Base-by-base conservation (phyloP, 2,888 invertebrate genomes). In the Lasioglossum malachurum region DNA sequence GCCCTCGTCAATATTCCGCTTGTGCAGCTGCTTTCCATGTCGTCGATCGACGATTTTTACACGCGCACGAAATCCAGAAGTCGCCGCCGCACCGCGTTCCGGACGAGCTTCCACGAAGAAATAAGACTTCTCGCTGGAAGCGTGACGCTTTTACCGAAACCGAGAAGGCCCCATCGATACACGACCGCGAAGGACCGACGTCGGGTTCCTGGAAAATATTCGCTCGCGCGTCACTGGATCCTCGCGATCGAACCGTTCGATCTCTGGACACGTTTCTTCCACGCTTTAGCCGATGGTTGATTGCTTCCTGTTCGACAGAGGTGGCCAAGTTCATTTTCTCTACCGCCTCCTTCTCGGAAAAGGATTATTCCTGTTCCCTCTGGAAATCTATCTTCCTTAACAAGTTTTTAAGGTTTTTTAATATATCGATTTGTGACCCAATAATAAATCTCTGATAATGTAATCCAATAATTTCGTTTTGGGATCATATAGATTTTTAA, bases 21-120 rank as follows among this genome's bases (percentile, higher is more conserved):
- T 85, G 81, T 75, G 81, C 75, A 10, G 41, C 72, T 82, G 71
- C 79, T 83, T 81, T 78, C 79, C 91, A 79, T 80, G 84, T 84
- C 81, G 81, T 57, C 84, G 79, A 81, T 84, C 80, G 87, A 85
- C 75, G 74, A 60, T 84, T 57, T 86, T 90, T 84, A 78, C 82
- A 86, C 84, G 90, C 87, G 75, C 46, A 85, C 86, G 75, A 91
- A 91, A 91, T 90, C 87, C 82, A 88, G 90, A 83, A 89, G 88
- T 89, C 71, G 78, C 78, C 82, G 87, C 64, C 53, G 23, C 5
- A 16, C 3, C 31, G 27, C 16, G 7, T 35, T 35, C 19, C 1
- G 71, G 44, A 38, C 23, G 27, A 74, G 82, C 71, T 88, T 91
- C 88, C 79, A 74, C 74, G 88, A 88, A 88, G 67, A 64, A 78